These are phyloP conservation scores for Xiphophorus hellerii DNA, from an alignment of 2,113 vertebrate species.

Conservation along the genomic window DNA sequence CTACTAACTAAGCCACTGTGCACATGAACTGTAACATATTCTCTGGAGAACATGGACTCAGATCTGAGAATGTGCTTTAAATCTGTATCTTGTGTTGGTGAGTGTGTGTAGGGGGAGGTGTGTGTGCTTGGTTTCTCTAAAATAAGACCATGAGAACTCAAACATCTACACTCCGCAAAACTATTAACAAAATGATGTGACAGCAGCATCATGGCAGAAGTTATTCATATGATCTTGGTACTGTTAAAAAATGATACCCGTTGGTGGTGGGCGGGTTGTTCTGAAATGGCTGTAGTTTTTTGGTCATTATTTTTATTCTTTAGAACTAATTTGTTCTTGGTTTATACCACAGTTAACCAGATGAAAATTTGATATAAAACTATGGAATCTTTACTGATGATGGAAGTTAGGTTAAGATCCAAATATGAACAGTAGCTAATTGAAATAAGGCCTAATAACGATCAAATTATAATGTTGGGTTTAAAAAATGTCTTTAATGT, in stretches of 20 bases:
- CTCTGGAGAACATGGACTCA: constrained; percentile 8
- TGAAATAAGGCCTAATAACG: too few species aligned
- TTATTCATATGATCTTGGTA: background rate
- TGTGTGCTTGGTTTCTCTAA: background rate
- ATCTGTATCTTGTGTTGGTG: background rate
- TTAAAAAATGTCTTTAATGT: too few species aligned
- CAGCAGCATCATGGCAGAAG: background rate
- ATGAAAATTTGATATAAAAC: too few species aligned
- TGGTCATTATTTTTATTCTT: too few species aligned
- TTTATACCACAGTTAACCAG: too few species aligned
- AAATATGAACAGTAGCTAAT: too few species aligned
- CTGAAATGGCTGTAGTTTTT: background rate
- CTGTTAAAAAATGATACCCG: background rate
- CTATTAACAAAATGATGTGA: constrained; percentile 12
- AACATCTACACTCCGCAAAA: constrained; percentile 27
- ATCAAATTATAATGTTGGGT: too few species aligned
- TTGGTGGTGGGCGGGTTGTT: background rate
- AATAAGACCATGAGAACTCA: constrained; percentile 29
- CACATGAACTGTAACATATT: constrained; percentile 47
- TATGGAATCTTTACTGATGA: too few species aligned
- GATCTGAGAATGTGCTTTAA: background rate
- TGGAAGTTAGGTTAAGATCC: too few species aligned
- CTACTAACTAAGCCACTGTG: constrained; percentile 59
- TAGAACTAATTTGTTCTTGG: too few species aligned
- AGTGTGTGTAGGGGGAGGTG: too few species aligned